Evolutionary conservation across 2,888 invertebrate species (phyloP), one percentile per base, ranked within the genome.

Genomic region (Xylota sylvarum): DNA sequence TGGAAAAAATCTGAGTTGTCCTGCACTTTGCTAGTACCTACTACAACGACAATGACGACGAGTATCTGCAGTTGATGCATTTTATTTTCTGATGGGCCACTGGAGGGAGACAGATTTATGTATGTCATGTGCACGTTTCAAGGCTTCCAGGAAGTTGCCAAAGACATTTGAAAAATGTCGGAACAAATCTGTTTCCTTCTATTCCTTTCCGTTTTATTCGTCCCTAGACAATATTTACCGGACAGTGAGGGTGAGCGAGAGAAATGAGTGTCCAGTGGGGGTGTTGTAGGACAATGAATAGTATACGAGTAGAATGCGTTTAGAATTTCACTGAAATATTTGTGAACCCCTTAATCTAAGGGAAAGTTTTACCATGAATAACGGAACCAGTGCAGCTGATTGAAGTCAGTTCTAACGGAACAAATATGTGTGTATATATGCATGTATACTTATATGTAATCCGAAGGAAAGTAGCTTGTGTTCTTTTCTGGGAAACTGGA

Each of bases 111-210:
- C 14, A 12, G 50, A 58, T 65, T 67, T 69, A 73, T 83, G 55
- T 79, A 19, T 69, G 67, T 56, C 69, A 55, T 84, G 84, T 69
- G 74, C 37, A 56, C 62, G 10, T 56, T 64, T 85, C 80, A 85
- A 84, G 84, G 84, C 27, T 80, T 80, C 19, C 35, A 70, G 67
- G 67, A 79, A 77, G 40, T 50, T 65, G 58, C 50, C 60, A 48
- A 74, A 80, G 72, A 52, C 58, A 23, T 77, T 64, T 40, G 0
- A 37, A 37, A 78, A 78, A 65, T 48, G 52, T n/a, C 35, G 37
- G 12, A 55, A 55, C 46, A 55, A 37, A 64, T 64, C 56, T 32
- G 23, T 52, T 62, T 67, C 17, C 55, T 50, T 46, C 17, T 7
- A 43, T 56, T 27, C n/a, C n/a, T 52, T 37, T 5, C 14, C n/a